phyloP scores from a whole-genome alignment of 2,797 vertebrate species.

The Rhynchotus rufescens region DNA sequence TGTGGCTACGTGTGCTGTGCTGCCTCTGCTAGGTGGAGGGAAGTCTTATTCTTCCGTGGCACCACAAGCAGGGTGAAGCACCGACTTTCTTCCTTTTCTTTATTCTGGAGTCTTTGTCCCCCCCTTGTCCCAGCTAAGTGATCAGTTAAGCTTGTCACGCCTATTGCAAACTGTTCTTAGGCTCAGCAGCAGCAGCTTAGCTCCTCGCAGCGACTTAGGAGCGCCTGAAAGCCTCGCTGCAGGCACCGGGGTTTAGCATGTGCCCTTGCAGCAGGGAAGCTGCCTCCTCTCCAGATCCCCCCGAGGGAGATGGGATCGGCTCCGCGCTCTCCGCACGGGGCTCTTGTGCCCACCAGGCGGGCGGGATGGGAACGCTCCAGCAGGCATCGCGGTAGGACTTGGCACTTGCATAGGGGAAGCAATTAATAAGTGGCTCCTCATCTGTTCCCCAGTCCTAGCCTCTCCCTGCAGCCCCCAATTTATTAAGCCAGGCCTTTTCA shows the following conservation, averaged over 20 bases:
- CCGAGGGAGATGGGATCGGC: neutral
- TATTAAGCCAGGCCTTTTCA: constrained; percentile 74
- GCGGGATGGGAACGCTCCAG: neutral
- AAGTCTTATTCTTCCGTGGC: neutral
- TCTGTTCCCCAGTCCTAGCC: constrained; percentile 77
- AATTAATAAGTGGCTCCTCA: constrained; percentile 83
- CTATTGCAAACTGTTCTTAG: neutral
- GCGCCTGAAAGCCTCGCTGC: neutral
- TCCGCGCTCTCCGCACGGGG: neutral
- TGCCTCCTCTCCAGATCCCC: neutral
- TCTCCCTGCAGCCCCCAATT: constrained; percentile 73
- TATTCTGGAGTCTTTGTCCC: neutral
- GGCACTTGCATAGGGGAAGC: constrained; percentile 76
- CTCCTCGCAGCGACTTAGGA: neutral
- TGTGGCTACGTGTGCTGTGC: neutral
- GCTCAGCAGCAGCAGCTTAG: neutral
- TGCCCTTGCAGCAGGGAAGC: neutral
- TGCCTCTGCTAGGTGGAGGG: neutral
- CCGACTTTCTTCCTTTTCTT: constrained; percentile 9
- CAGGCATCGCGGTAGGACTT: constrained; percentile 28
- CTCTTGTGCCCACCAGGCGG: neutral
- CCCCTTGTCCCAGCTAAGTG: neutral
- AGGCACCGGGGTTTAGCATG: neutral
- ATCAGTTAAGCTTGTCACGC: neutral
- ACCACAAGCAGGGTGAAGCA: neutral